Base-by-base conservation (phyloP, 1,140 invertebrate species). In the Temnothorax longispinosus region DNA sequence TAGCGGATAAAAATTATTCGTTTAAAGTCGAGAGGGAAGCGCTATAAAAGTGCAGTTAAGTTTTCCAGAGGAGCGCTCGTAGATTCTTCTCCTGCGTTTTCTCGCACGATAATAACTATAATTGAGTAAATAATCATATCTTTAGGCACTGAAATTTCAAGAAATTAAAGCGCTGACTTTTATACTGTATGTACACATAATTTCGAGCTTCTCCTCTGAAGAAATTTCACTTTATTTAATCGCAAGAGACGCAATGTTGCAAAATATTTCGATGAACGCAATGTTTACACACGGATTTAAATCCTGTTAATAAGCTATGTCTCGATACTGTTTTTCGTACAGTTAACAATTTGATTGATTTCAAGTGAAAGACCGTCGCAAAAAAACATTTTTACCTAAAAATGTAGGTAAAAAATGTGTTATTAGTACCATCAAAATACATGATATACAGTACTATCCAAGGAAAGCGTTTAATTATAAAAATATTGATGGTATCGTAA, bases 1-100 rank as follows among this genome's bases (percentile, higher is more conserved):
- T 90, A 93, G 88, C 85, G 88, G 93, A 93, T 93, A 93, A 94
- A 94, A 93, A 94, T 94, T 91, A 93, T 92, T 92, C 90, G 88
- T 89, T 89, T 90, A 88, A 92, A 93, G 91, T 92, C 87, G 89
- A 88, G 89, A 69, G 65, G 21, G 13, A 91, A 92, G 82, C 85
- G 90, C 88, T 90, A 90, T 93, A 93, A 93, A 93, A 93, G 88
- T 93, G 87, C 89, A 93, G 91, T 93, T 93, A 93, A 91, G 89
- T 84, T 92, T 72, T 87, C 81, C 64, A 80, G 72, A 85, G 85
- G 74, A 60, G 75, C 82, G 85, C 87, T 69, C 65, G 60, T 82
- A 76, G 86, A 72, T 85, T 71, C 64, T 67, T 60, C 69, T 64
- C 85, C 18, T 21, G 56, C 72, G 13, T 64, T 27, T 27, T 69